Percentiles rank a stretch among this genome's conserved stretches.
Evolutionary conservation across 1,140 invertebrate species (phyloP).

Genomic region (Phthorimaea operculella): DNA sequence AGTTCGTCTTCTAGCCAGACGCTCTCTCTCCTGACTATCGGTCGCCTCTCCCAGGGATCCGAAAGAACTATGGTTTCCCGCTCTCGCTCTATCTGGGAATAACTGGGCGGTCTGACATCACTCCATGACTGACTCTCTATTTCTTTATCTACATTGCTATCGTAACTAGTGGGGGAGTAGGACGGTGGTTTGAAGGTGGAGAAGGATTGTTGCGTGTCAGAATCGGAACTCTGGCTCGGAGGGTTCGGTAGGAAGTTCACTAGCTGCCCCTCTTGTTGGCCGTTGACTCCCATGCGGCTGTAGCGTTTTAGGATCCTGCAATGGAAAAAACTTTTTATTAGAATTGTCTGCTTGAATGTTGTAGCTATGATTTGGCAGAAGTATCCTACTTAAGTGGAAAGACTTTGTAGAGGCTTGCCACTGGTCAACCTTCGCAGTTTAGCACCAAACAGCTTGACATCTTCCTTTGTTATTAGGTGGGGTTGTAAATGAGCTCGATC

Average conservation of each 20-base stretch:
- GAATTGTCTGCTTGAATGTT: too few relatives aligned
- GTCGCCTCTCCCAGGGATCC: slow-evolving; percentile 40
- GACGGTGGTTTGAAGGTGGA: slow-evolving; percentile 70
- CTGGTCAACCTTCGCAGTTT: too few relatives aligned
- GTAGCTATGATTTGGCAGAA: too few relatives aligned
- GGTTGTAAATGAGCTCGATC: too few relatives aligned
- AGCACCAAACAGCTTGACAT: too few relatives aligned
- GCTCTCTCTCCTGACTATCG: slow-evolving; percentile 62
- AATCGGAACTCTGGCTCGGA: slow-evolving; percentile 50
- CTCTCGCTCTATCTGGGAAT: slow-evolving; percentile 54
- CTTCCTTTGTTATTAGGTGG: too few relatives aligned
- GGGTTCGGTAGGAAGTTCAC: slow-evolving; percentile 75
- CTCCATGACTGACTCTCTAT: slow-evolving; percentile 58
- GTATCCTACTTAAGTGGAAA: too few relatives aligned
- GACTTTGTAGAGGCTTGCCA: too few relatives aligned
- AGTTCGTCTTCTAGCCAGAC: slow-evolving; percentile 78
- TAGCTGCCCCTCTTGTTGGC: slow-evolving; percentile 70
- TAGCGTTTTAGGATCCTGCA: slow-evolving; percentile 73
- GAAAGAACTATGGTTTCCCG: slow-evolving; percentile 15
- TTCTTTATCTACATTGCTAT: slow-evolving; percentile 54
- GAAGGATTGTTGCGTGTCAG: slow-evolving; percentile 60
- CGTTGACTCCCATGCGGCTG: slow-evolving; percentile 71
- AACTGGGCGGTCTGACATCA: slow-evolving; percentile 66
- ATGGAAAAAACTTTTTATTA: slow-evolving; percentile 6
- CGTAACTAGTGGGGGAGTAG: slow-evolving; percentile 57